Conservation (phyloP, 2,888 invertebrate species). For the Bimastos eiseni region DNA sequence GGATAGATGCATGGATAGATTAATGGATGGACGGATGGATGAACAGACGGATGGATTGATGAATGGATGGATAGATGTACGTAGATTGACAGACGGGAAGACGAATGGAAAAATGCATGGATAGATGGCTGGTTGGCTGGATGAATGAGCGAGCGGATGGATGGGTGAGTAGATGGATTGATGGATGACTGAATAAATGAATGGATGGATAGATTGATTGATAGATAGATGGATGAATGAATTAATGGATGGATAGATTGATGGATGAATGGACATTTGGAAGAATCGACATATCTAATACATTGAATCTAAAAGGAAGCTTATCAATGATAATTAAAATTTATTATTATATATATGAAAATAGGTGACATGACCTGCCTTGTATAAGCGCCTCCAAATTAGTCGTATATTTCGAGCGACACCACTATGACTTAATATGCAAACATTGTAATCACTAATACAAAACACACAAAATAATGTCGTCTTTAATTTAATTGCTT, state of each 20-base stretch:
- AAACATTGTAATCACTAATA: background rate
- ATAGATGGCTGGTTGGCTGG: too few species aligned
- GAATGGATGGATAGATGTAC: too few species aligned
- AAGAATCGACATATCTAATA: background rate
- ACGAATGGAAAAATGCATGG: too few species aligned
- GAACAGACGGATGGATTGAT: too few species aligned
- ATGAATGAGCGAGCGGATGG: too few species aligned
- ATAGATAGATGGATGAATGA: too few species aligned
- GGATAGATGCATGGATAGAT: too few species aligned
- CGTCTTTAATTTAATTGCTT: background rate
- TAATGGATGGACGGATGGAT: too few species aligned
- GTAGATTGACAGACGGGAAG: too few species aligned
- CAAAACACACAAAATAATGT: background rate
- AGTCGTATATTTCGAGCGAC: background rate
- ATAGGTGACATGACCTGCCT: slow-evolving; percentile 7
- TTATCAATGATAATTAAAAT: background rate
- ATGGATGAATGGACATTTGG: too few species aligned
- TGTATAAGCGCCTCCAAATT: too few species aligned
- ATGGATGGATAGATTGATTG: background rate
- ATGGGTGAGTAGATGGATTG: background rate
- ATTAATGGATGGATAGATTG: too few species aligned
- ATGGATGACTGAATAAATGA: background rate
- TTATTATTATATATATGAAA: background rate
- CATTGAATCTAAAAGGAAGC: background rate
- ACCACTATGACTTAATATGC: background rate